Conservation (phyloP, 2,797 vertebrate genomes). For the Tachyglossus aculeatus region DNA sequence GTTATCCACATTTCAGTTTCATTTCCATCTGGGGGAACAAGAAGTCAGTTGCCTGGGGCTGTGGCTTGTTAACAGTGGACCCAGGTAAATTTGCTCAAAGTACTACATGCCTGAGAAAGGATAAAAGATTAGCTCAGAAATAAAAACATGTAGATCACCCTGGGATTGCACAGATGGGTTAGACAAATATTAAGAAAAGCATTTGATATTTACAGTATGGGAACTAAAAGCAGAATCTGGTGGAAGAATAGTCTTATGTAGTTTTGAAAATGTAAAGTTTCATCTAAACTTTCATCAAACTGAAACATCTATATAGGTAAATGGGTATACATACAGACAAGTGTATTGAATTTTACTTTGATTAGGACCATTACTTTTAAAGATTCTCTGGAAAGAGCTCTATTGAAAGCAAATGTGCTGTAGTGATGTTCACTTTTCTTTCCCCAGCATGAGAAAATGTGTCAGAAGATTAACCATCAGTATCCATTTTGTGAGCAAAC, state of each 20-base stretch:
- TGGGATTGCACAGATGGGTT: constrained; percentile 39
- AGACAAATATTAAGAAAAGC: constrained; percentile 28
- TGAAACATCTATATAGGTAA: constrained; percentile 35
- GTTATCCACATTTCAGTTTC: constrained; percentile 46
- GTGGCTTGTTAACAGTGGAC: constrained; percentile 55
- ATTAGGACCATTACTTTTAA: constrained; percentile 1
- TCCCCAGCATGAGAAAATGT: neutral
- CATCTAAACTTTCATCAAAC: constrained; percentile 24
- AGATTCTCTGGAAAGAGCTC: neutral
- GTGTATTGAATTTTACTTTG: constrained; percentile 8
- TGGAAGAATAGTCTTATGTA: neutral
- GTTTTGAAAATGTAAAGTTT: constrained; percentile 16
- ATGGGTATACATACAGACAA: constrained; percentile 1
- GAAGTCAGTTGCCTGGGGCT: constrained; percentile 44
- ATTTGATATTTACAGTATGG: constrained; percentile 61
- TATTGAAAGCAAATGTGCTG: neutral
- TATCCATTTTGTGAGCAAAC: constrained; percentile 26
- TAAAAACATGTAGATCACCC: constrained; percentile 21
- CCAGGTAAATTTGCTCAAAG: constrained; percentile 70
- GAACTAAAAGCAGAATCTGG: constrained; percentile 25
- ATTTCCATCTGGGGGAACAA: constrained; percentile 49
- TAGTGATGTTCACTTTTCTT: neutral
- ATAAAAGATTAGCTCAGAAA: constrained; percentile 28
- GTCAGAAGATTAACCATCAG: constrained; percentile 1
- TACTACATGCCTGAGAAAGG: constrained; percentile 21